Evolutionary conservation across 2,113 vertebrate species (phyloP).

Genomic region (Malurus alboscapulatus): DNA sequence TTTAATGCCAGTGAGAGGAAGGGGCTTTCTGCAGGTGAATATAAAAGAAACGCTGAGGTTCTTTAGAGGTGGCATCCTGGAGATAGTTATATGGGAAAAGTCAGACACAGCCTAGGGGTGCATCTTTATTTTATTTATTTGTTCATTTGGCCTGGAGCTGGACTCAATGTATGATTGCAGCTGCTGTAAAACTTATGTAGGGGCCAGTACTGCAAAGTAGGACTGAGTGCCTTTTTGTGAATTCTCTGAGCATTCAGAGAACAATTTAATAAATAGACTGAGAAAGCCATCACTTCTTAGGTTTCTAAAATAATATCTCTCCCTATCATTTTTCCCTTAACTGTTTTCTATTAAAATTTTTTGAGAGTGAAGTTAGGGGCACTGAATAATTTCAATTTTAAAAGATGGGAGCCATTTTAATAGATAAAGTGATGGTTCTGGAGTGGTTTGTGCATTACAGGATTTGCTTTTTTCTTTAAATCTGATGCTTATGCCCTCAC

Average conservation of each 20-base stretch:
- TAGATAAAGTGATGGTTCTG: background rate
- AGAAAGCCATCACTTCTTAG: slow-evolving; percentile 17
- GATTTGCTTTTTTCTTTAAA: background rate
- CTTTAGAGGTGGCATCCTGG: slow-evolving; percentile 53
- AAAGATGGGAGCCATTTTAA: background rate
- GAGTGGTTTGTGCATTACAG: background rate
- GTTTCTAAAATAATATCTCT: slow-evolving; percentile 46
- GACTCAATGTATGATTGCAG: background rate
- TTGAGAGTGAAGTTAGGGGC: background rate
- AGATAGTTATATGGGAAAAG: slow-evolving; percentile 45
- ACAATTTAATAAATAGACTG: slow-evolving; percentile 43
- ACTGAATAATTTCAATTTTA: slow-evolving; percentile 30
- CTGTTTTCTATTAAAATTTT: slow-evolving; percentile 31
- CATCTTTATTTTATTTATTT: slow-evolving; percentile 66
- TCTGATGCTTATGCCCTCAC: background rate
- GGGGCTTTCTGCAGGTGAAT: slow-evolving; percentile 42
- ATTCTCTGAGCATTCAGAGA: slow-evolving; percentile 8
- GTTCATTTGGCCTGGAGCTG: slow-evolving; percentile 61
- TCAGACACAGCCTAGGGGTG: slow-evolving; percentile 61
- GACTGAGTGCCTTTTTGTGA: background rate
- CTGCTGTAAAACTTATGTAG: slow-evolving; percentile 46
- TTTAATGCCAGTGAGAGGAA: slow-evolving; percentile 52
- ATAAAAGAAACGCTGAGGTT: slow-evolving; percentile 32
- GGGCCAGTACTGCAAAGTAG: background rate
- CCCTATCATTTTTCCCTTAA: slow-evolving; percentile 14